Evolutionary conservation across 2,888 invertebrate genomes (phyloP), one percentile per base, ranked within the genome.

Genomic region (Eulithis prunata): DNA sequence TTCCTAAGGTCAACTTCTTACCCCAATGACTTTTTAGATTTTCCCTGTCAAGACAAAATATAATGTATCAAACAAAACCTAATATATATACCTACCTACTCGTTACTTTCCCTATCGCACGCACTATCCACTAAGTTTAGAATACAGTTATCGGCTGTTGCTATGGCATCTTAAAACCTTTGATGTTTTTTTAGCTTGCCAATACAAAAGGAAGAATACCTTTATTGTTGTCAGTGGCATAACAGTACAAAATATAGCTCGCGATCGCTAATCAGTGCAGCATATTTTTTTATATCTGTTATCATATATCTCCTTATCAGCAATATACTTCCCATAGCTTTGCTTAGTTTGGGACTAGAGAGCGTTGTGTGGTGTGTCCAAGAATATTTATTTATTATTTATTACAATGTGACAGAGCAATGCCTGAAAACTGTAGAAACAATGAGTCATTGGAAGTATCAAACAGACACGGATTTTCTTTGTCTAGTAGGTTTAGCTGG

Each of bases 401-500:
- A 21, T 43, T 28, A 32, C 32, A 6, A 4, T 49, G 43, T 62
- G 66, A 53, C 57, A 57, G 21, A 32, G 32, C 28, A 66, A 36
- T 21, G 14, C 12, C 36, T 51, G 32, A 10, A 11, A 1, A 14
- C 52, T 57, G 45, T 3, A 52, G 13, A 38, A 49, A 45, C 56
- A 46, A 63, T 71, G 69, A 69, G 56, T 68, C 64, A 69, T 59
- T 56, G 41, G 51, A 63, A 53, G 66, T 65, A 66, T 66, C 62
- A 52, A 64, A 62, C 52, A 58, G 66, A 63, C 62, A 62, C 43
- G 49, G 36, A 58, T 54, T 58, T 58, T 63, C 61, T 54, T 66
- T 66, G 69, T 59, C 69, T 69, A 2, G 1, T 21, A 21, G 1
- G 21, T 21, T 1, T 21, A 21, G 21, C 21, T 21, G 61, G 64